Evolutionary conservation across 1,140 invertebrate genomes (phyloP), one percentile per base, ranked within the genome.

Genomic region (Marisa cornuarietis): DNA sequence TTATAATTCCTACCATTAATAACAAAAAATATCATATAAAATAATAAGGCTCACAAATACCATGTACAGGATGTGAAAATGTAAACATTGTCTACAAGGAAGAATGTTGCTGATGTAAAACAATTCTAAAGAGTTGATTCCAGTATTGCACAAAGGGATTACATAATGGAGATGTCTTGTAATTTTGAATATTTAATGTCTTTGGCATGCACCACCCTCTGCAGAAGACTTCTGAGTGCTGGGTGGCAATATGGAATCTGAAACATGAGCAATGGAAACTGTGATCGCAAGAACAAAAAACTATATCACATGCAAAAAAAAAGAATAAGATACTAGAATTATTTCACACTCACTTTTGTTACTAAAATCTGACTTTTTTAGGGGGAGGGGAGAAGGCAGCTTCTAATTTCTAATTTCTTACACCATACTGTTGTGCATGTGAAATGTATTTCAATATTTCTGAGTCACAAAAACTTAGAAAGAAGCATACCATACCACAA

Each of bases 181-280:
- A 58, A 58, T 14, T 58, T 11, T 18, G 16, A 58, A 18, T 58
- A 58, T 58, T 58, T 68, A 10, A 42, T 31, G 69, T 49, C 20
- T 16, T 22, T 71, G 16, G 49, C 31, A 42, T 42, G 9, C 52
- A 31, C 65, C 7, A 68, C 18, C 20, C 9, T 31, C 16, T 51
- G 65, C 63, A 77, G 76, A 26, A 77, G 68, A 11, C 31, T 52
- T 68, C 49, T 16, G 11, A 77, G 6, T 13, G 49, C 76, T 68
- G 76, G 76, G 51, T 77, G 76, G 42, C 66, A 26, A 65, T 69
- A 54, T 66, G 62, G 42, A 54, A 77, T 77, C 76, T 77, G 76
- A 31, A 77, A 69, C 31, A 77, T 4, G 16, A 73, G 5, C 13
- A 68, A 68, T 24, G 65, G 9, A 13, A 13, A n/a, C 10, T 68